Base-by-base conservation (phyloP, 37 sponge, comb jelly and placozoan species). In the Haliclona indistincta region DNA sequence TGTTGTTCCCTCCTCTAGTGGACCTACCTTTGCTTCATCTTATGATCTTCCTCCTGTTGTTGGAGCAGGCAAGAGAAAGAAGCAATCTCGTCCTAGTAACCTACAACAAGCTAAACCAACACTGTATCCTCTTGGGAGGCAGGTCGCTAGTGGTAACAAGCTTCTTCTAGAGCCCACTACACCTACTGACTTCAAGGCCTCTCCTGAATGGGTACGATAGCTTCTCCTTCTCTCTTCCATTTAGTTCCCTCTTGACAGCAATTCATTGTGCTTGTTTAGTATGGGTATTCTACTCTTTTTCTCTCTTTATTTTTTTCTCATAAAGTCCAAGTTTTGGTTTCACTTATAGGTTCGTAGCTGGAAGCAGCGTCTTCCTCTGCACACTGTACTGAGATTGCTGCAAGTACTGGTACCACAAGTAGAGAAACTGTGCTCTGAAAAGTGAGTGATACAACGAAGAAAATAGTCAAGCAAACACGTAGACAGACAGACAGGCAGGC, bases 391-490 rank as follows among this genome's bases (percentile, higher is more conserved):
- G 70, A 68, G 94, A 66, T 71, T 97, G 1, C 91, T 97, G 0
- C 91, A 97, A 55, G 89, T 97, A 17, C 68, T 97, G 30, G 97
- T 97, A 6, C 97, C 97, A 36, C 97, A 97, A 76, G 97, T 97
- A 4, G 97, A 97, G 80, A 97, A 97, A 56, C 76, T 97, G 30
- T 97, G 97, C 70, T 83, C 84, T 25, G 97, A 97, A 49, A 93
- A 90, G 94, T 95, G 35, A 84, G 84, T 75, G 37, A n/a, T n/a
- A n/a, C n/a, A n/a, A n/a, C n/a, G n/a, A n/a, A n/a, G n/a, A n/a
- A n/a, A n/a, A n/a, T n/a, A n/a, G n/a, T n/a, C n/a, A n/a, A n/a
- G n/a, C n/a, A n/a, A n/a, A n/a, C n/a, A n/a, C n/a, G n/a, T n/a
- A n/a, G n/a, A n/a, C n/a, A n/a, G n/a, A n/a, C n/a, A n/a, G n/a